phyloP scores from a whole-genome alignment of 2,888 invertebrate species.

The Lysandra bellargus region DNA sequence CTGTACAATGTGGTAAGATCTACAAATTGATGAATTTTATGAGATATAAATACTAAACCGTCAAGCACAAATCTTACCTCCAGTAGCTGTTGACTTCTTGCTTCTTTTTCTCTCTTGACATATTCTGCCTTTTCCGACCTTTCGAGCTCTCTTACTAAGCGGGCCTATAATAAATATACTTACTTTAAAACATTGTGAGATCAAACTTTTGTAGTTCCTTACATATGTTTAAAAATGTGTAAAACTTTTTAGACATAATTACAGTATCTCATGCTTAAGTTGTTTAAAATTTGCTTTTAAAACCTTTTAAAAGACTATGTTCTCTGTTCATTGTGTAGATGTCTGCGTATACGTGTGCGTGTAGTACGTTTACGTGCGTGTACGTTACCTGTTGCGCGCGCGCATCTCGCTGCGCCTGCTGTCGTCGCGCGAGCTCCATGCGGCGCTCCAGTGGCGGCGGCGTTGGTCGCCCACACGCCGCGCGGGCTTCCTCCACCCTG shows the following conservation, averaged over 20 bases:
- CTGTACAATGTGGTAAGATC: background rate
- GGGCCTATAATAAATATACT: constrained; percentile 53
- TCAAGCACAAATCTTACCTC: constrained; percentile 83
- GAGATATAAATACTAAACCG: constrained; percentile 13
- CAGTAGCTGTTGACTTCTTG: constrained; percentile 90
- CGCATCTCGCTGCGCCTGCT: constrained; percentile 87
- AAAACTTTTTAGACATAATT: no score
- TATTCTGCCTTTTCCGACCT: constrained; percentile 91
- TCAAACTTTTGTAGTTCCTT: no score
- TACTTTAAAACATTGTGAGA: background rate
- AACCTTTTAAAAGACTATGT: no score
- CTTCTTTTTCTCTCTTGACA: constrained; percentile 89
- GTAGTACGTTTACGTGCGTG: background rate
- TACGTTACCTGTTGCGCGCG: constrained; percentile 54
- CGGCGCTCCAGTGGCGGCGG: constrained; percentile 87
- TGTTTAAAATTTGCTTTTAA: no score
- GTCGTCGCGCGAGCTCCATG: constrained; percentile 86
- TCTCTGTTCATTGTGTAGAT: no score
- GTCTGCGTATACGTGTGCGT: background rate
- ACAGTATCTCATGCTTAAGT: no score
- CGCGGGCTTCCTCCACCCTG: constrained; percentile 84
- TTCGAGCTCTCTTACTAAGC: constrained; percentile 86
- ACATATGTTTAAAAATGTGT: no score
- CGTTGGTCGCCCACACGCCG: constrained; percentile 79
- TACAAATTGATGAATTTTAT: background rate